Percentiles rank a stretch among this genome's conserved stretches.
phyloP scores from a whole-genome alignment of 92 coral and sea anemone species.

The Galaxea fascicularis region DNA sequence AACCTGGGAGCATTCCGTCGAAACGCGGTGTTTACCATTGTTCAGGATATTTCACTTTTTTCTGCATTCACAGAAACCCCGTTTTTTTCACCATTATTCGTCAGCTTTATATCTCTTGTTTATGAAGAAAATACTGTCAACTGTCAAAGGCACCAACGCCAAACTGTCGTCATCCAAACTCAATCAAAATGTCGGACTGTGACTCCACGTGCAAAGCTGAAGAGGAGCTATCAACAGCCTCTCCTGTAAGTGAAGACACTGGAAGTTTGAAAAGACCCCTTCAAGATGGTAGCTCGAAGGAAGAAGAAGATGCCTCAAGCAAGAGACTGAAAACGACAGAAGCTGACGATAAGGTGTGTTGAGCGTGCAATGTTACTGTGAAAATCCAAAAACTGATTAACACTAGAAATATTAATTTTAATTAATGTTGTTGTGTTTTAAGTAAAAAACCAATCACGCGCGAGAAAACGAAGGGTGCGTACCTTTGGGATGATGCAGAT shows the following conservation, averaged over 20 bases:
- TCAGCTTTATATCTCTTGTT: background rate
- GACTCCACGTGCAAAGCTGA: slow-evolving; percentile 19
- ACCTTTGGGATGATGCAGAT: background rate
- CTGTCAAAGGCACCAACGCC: background rate
- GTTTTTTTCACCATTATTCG: background rate
- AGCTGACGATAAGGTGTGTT: slow-evolving; percentile 18
- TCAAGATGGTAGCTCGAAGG: slow-evolving; percentile 11
- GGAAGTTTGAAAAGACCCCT: slow-evolving; percentile 24
- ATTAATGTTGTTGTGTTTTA: too few species aligned
- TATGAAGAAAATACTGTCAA: background rate
- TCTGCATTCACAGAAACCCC: background rate
- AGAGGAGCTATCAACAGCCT: background rate
- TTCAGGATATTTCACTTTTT: too few species aligned
- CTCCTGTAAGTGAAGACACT: background rate
- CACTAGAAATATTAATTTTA: too few species aligned
- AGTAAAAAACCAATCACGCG: too few species aligned
- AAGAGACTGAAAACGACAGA: slow-evolving; percentile 25
- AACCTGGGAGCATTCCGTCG: too few species aligned
- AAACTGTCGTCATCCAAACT: background rate
- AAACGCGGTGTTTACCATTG: too few species aligned
- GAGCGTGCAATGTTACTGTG: too few species aligned
- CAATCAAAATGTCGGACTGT: slow-evolving; percentile 18
- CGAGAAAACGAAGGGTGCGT: too few species aligned
- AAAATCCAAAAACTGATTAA: too few species aligned
- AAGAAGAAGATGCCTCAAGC: slow-evolving; percentile 18